Percentiles rank a stretch among this genome's conserved stretches.
Evolutionary conservation across 2,797 vertebrate genomes (phyloP).

Genomic region (Nyctibius grandis): DNA sequence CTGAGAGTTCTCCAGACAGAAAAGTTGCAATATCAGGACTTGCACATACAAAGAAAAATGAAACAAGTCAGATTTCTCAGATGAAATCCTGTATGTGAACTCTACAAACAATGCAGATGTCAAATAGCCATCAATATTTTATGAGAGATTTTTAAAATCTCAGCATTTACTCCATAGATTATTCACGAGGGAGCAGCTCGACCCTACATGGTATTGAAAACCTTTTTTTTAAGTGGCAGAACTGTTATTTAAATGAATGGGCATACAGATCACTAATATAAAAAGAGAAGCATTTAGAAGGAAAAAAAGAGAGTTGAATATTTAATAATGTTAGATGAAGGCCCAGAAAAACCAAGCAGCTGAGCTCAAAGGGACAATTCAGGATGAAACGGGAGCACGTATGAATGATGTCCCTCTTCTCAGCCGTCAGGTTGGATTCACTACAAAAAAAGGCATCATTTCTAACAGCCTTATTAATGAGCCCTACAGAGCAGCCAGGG

Average conservation of each 20-base stretch:
- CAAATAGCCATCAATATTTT: neutral
- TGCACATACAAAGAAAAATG: neutral
- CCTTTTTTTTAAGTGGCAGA: neutral
- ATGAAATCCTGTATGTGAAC: neutral
- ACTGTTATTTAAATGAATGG: neutral
- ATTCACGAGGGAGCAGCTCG: neutral
- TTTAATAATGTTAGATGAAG: neutral
- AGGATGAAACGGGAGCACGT: neutral
- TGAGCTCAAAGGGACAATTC: neutral
- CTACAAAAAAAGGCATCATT: neutral
- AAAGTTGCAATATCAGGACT: neutral
- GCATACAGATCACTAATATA: neutral
- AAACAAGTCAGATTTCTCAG: neutral
- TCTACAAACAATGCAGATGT: neutral
- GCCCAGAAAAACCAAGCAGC: neutral
- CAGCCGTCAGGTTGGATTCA: neutral
- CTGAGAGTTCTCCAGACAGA: neutral
- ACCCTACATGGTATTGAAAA: fast-evolving
- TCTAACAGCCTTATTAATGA: neutral
- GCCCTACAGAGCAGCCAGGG: neutral
- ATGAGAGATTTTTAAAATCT: neutral
- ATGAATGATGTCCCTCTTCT: neutral
- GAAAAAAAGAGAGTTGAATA: neutral
- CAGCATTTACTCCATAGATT: neutral
- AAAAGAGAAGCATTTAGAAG: neutral